Conservation (phyloP, 2,888 invertebrate genomes). For the Cerastis rubricosa region DNA sequence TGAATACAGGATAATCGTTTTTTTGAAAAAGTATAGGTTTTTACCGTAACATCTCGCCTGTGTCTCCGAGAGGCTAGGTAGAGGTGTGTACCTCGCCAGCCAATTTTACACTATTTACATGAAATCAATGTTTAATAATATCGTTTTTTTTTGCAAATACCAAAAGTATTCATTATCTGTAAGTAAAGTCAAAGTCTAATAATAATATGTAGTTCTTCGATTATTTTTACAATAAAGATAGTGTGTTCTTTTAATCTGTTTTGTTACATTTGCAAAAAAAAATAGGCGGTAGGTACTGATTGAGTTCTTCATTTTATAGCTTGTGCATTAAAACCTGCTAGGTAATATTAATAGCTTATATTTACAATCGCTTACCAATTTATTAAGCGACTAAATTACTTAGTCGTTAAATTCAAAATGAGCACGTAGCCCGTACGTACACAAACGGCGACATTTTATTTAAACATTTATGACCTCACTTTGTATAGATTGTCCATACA, state of each 20-base stretch:
- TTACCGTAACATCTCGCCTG: neutral
- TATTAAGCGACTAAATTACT: neutral
- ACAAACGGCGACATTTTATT: no score
- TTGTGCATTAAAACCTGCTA: neutral
- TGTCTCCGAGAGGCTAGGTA: neutral
- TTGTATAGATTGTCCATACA: no score
- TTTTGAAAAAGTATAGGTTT: neutral
- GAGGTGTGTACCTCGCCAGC: neutral
- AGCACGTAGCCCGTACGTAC: no score
- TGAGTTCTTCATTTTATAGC: neutral
- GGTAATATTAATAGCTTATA: neutral
- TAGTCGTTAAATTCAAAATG: neutral
- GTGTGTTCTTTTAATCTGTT: neutral
- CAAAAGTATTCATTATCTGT: neutral
- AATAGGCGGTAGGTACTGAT: constrained; percentile 7
- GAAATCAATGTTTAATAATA: neutral
- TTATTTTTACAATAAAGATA: neutral
- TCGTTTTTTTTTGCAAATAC: neutral
- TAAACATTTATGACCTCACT: no score
- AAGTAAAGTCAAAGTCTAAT: neutral
- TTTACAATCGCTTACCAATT: neutral
- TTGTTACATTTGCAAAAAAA: neutral
- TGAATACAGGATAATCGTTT: neutral
- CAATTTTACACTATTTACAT: neutral
- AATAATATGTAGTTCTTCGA: neutral